Evolutionary conservation across 1,140 invertebrate species (phyloP), one percentile per base, ranked within the genome.

Genomic region (Microplitis demolitor): DNA sequence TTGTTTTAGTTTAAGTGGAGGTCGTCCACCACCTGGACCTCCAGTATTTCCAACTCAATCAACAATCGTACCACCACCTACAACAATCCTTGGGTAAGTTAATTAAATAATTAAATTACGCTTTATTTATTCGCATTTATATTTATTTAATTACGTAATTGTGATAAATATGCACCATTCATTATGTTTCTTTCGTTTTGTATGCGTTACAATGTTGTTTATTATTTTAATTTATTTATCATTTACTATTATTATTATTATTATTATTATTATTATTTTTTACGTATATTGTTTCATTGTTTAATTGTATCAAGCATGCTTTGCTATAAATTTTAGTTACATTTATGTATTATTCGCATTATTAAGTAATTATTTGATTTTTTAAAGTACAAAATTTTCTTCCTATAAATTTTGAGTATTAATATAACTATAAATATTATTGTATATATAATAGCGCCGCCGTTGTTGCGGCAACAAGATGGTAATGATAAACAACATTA

Each of bases 391-490:
- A 24, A 24, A 24, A 24, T 24, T 24, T 24, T 24, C 24, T 24
- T 24, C 2, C 24, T 24, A 24, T 2, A 24, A 24, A 24, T 24
- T 24, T 24, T 24, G 24, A 24, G 24, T 24, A 80, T 80, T 74
- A 80, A 77, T 74, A 74, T 78, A 83, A 82, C 77, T 81, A 82
- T 83, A 85, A 80, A 83, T 85, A 82, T 83, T 11, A 13, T 24
- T 60, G 9, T 16, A 74, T 35, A 53, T 66, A 80, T 79, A 85
- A 85, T 83, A 87, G 86, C 82, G 83, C 85, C 80, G 85, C 86
- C 79, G 85, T 87, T 82, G 84, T 87, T 81, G 84, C 86, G 82
- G 84, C 86, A 78, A 85, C 86, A 78, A 87, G 86, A 83, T 87
- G 86, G 86, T 87, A 87, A 85, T 78, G 73, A 75, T 79, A 72